A percentile compares a stretch with the other conserved stretches of the same genome.
Conservation (phyloP, 2,113 vertebrate genomes). For the Poeciliopsis prolifica region DNA sequence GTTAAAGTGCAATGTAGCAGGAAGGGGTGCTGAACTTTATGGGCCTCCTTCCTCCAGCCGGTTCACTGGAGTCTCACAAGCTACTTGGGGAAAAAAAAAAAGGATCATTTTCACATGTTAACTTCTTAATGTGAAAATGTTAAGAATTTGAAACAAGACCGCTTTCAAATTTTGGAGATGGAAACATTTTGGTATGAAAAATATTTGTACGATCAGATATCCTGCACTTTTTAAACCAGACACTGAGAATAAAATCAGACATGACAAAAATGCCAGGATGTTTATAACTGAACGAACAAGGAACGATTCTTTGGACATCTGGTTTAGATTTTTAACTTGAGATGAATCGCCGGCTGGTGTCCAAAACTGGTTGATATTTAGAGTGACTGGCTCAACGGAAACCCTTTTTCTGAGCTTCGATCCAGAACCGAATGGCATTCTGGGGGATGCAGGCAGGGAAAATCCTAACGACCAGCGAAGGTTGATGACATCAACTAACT, state of each 20-base stretch:
- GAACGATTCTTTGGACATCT: background rate
- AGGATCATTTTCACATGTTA: background rate
- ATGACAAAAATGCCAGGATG: background rate
- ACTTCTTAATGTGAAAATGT: background rate
- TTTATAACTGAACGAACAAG: background rate
- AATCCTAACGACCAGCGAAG: no score
- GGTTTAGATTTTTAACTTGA: background rate
- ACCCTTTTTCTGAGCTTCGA: no score
- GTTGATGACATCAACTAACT: no score
- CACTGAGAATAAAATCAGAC: background rate
- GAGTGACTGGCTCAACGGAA: no score
- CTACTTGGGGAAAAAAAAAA: background rate
- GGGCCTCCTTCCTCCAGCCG: conserved; percentile 26
- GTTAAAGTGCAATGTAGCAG: background rate
- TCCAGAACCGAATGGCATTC: no score
- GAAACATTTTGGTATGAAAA: background rate
- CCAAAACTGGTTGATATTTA: no score
- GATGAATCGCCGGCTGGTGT: background rate
- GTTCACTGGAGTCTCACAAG: conserved; percentile 2
- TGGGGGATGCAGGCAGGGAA: no score
- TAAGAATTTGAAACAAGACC: no score
- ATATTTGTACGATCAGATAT: background rate
- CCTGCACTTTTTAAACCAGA: background rate
- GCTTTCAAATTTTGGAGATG: background rate
- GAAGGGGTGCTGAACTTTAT: conserved; percentile 40